These are phyloP conservation scores for Crossocerus cetratus DNA, from an alignment of 2,888 invertebrate species.

Conservation along the genomic window DNA sequence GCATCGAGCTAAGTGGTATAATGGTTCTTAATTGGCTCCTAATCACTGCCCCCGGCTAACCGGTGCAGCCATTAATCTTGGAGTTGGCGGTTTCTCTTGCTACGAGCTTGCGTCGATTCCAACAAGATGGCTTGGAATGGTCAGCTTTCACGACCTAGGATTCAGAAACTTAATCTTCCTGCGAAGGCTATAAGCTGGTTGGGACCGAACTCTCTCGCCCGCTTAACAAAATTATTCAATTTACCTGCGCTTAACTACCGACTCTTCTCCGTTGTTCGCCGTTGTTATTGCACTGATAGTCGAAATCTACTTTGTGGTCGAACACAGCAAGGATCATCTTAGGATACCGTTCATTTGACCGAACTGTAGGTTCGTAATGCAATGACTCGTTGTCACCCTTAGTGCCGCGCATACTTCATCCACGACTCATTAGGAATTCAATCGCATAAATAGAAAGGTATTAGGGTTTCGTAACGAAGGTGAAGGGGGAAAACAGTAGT, in stretches of 20 bases:
- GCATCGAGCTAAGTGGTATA: conserved; percentile 16
- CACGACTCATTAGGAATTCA: too few species aligned
- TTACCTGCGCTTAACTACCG: neutral
- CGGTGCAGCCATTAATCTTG: conserved; percentile 50
- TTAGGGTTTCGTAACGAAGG: too few species aligned
- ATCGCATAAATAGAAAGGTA: too few species aligned
- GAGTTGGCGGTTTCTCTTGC: conserved; percentile 27
- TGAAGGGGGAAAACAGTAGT: too few species aligned
- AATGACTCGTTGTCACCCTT: too few species aligned
- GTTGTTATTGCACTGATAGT: too few species aligned
- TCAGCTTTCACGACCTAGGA: conserved; percentile 20
- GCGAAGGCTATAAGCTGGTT: conserved; percentile 5
- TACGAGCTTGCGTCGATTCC: conserved; percentile 23
- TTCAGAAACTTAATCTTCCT: conserved; percentile 52
- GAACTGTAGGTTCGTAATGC: too few species aligned
- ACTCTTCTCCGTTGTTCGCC: too few species aligned
- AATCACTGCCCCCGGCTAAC: conserved; percentile 52
- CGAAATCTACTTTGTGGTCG: too few species aligned
- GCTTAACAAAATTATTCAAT: conserved; percentile 36
- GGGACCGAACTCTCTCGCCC: neutral
- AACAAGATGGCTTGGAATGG: conserved; percentile 31
- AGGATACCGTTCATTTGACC: too few species aligned
- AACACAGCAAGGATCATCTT: too few species aligned
- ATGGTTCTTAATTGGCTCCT: conserved; percentile 57
- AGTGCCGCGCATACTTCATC: too few species aligned